phyloP scores from a whole-genome alignment of 2,113 vertebrate genomes.

The Entelurus aequoreus region DNA sequence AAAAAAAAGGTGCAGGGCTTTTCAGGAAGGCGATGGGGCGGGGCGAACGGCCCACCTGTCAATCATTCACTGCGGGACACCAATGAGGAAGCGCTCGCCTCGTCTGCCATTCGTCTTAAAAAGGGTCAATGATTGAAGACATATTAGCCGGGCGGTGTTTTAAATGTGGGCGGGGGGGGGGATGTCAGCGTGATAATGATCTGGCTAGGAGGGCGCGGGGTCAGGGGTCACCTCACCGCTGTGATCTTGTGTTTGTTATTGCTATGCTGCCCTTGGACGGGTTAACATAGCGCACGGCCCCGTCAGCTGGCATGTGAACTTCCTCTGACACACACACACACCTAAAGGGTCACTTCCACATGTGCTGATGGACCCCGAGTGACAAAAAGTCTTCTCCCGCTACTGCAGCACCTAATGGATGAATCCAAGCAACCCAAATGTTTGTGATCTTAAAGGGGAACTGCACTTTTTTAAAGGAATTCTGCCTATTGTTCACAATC shows the following conservation, averaged over 20 bases:
- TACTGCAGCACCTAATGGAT: conserved; percentile 7
- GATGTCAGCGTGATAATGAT: conserved; percentile 60
- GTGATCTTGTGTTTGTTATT: conserved; percentile 79
- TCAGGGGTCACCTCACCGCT: conserved; percentile 66
- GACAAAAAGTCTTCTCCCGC: conserved; percentile 56
- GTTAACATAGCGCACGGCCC: conserved; percentile 72
- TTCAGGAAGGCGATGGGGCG: conserved; percentile 31
- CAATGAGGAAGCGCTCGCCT: conserved; percentile 58
- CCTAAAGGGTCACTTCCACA: conserved; percentile 57
- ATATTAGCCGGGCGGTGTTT: conserved; percentile 15
- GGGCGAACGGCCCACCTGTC: conserved; percentile 52
- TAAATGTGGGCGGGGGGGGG: conserved; percentile 8
- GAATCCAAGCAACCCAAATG: no score
- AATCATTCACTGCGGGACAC: conserved; percentile 70
- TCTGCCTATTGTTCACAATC: no score
- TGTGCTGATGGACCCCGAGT: conserved; percentile 57
- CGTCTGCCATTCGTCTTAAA: conserved; percentile 45
- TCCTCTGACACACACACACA: conserved; percentile 38
- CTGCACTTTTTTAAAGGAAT: no score
- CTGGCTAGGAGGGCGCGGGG: conserved; percentile 47
- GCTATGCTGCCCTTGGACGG: conserved; percentile 72
- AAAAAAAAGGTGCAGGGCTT: conserved; percentile 23
- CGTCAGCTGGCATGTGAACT: conserved; percentile 55
- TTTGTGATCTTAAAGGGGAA: no score
- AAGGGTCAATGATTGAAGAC: conserved; percentile 61